Evolutionary conservation across 2,797 vertebrate species (phyloP).

Genomic region (Urocyon cinereoargenteus): DNA sequence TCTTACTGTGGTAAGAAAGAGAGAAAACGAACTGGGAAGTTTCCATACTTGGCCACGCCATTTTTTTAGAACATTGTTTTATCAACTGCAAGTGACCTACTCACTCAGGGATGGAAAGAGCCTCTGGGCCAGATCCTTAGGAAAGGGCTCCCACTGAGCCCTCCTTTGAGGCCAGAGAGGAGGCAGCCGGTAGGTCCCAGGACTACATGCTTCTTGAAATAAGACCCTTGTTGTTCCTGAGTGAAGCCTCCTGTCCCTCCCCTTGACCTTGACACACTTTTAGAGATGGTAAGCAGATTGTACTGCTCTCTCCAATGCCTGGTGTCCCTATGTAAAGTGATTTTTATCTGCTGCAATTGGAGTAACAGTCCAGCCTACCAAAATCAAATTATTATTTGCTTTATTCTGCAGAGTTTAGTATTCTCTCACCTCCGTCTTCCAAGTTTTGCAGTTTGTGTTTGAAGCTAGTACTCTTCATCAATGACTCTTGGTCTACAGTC

Average conservation of each 20-base stretch:
- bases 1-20: rapidly evolving
- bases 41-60: background rate
- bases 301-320: background rate
- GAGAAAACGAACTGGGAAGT: background rate
- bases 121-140: background rate
- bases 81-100: background rate
- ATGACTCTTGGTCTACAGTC: slow-evolving; percentile 11
- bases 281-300: background rate
- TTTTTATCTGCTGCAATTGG: background rate
- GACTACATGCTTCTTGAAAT: background rate
- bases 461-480: slow-evolving; percentile 37
- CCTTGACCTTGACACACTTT: background rate
- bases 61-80: background rate
- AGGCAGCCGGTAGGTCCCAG: rapidly evolving
- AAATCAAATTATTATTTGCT: background rate
- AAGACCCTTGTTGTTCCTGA: background rate
- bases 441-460: slow-evolving; percentile 63
- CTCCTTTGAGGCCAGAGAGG: background rate
- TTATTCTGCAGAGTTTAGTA: background rate
- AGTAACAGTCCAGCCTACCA: background rate
- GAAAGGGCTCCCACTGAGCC: no score
- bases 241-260: background rate
- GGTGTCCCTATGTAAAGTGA: background rate
- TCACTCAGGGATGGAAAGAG: background rate
- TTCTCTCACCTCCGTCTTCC: slow-evolving; percentile 67